Evolutionary conservation across 2,797 vertebrate species (phyloP), one percentile per base, ranked within the genome.

Genomic region (Aselliscus stoliczkanus): DNA sequence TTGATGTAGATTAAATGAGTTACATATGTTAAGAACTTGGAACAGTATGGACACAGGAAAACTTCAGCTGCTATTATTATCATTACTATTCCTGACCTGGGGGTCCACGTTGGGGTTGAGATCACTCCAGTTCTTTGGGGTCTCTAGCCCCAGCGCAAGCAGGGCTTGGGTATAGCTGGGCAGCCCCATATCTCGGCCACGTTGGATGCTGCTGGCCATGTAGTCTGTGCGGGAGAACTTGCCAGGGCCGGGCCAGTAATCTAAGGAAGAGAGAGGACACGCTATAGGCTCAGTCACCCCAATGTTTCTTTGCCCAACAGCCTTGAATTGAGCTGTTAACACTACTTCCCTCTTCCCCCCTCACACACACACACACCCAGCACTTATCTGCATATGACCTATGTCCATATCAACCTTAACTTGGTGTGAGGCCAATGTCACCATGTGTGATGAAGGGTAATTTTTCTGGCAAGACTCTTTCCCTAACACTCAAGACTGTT

Each of bases 241-340:
- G 62, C 99, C 94, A 0, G 99, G 99, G 37, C 99, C 99, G 0
- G 99, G 99, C 99, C 99, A 99, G 98, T 98, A 99, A 98, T 99
- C 99, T 99, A 96, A 69, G 37, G 47, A 87, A 60, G 25, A 50
- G 0, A 65, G 27, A 86, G 25, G 37, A 60, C 7, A 83, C 42
- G 42, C 25, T 62, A 54, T 34, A 21, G 52, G 27, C 7, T 80
- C 31, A 29, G 34, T 58, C 14, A 25, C 14, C 21, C 56, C 25
- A 31, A 37, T 3, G 7, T n/a, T 54, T 85, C 54, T 34, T 64
- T 69, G 15, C 44, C 73, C 52, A 79, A 27, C 3, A 62, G 39
- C 25, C 83, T 82, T 64, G 56, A 25, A 23, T 31, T 69, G 54
- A 31, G 23, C 62, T 87, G 7, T 83, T 58, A 18, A n/a, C 69